Evolutionary conservation across 2,888 invertebrate genomes (phyloP), one percentile per base, ranked within the genome.

Genomic region (Ellobium chinense): DNA sequence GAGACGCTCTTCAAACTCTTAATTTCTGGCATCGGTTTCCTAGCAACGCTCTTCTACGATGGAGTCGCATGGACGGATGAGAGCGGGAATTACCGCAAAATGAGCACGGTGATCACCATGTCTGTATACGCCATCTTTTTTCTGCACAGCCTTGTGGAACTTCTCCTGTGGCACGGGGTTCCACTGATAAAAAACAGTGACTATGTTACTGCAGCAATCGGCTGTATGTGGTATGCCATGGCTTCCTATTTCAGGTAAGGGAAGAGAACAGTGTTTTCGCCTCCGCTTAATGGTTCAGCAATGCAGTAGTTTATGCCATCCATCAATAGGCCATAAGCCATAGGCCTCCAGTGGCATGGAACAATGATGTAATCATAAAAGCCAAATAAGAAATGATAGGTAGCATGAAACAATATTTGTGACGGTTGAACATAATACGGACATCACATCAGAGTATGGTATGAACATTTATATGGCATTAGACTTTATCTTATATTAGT

Each of bases 1-100:
- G 83, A 80, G 37, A 78, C 60, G 18, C 31, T 70, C 1, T 74
- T 60, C 70, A 75, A 75, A 36, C 60, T 82, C 1, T 31, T 37
- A 34, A 34, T 39, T 27, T 75, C 78, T 21, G 36, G 73, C 36
- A 12, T 69, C 69, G 85, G 80, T 9, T 78, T 84, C 39, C 36
- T 84, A 14, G 84, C 80, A n/a, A 85, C 87, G 29, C 37, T 87
- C 1, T 66, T 84, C 27, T 75, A 85, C 36, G 84, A 72, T 4
- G 80, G 81, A 0, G 34, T 78, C 2, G 29, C 72, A 68, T 81
- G 86, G 81, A 69, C 62, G n/a, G 79, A 86, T 82, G 62, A 56
- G 75, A 63, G 75, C 2, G 81, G 84, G n/a, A 68, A 82, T 70
- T 84, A 82, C 54, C 34, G 72, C 12, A 82, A 73, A 63, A 80